These are phyloP conservation scores for Parasteatoda lunata DNA, from an alignment of 2,888 invertebrate genomes.

Conservation along the genomic window DNA sequence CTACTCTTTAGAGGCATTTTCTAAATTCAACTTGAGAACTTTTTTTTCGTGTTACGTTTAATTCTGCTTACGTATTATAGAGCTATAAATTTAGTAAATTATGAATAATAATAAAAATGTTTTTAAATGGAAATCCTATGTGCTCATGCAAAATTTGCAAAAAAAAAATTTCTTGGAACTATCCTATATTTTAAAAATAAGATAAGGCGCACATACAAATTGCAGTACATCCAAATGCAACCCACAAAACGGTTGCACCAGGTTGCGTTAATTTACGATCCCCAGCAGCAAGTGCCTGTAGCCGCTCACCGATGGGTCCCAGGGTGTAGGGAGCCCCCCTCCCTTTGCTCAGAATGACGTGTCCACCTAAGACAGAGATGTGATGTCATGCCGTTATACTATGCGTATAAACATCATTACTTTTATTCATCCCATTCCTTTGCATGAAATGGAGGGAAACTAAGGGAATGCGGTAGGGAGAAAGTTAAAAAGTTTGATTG, in stretches of 20 bases:
- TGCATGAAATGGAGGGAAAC: constrained; percentile 28
- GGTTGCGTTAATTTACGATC: constrained; percentile 51
- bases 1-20: no score
- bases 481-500: constrained; percentile 26
- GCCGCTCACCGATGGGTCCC: constrained; percentile 3
- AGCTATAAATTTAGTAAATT: no score
- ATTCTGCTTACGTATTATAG: no score
- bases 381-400: constrained; percentile 37
- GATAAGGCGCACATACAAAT: no score
- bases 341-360: constrained; percentile 36
- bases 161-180: no score
- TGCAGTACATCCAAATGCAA: no score
- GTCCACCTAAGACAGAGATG: constrained; percentile 10
- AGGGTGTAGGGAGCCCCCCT: constrained; percentile 35
- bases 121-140: no score
- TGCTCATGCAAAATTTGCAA: no score
- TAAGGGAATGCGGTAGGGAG: constrained; percentile 44
- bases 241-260: constrained; percentile 8
- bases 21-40: no score
- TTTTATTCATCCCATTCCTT: constrained; percentile 27
- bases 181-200: no score
- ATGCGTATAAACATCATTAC: constrained; percentile 31
- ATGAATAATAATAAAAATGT: no score
- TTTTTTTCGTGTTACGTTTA: no score
- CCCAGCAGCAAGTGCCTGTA: constrained; percentile 17